phyloP scores from a whole-genome alignment of 2,888 invertebrate genomes.

The Deilephila elpenor region DNA sequence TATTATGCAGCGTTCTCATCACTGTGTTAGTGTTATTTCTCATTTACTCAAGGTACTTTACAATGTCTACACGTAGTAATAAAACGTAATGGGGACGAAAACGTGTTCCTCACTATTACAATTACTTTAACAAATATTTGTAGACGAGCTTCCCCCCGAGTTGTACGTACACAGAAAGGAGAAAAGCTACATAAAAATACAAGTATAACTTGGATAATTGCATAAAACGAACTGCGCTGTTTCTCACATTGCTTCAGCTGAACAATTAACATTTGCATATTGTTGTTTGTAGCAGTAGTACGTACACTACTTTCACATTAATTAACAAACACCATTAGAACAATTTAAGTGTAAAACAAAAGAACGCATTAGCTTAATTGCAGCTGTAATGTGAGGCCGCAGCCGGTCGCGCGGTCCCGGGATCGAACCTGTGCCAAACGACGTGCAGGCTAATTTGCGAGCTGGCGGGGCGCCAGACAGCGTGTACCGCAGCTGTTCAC shows the following conservation, averaged over 20 bases:
- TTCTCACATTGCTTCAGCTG: background rate
- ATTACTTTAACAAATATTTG: too few species aligned
- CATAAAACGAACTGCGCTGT: background rate
- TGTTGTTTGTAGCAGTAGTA: background rate
- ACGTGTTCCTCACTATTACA: too few species aligned
- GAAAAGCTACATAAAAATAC: too few species aligned
- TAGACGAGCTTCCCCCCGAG: too few species aligned
- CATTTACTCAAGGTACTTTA: too few species aligned
- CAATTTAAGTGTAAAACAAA: constrained; percentile 5
- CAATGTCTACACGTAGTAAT: too few species aligned
- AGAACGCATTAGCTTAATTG: constrained; percentile 19
- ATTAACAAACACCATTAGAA: constrained; percentile 13
- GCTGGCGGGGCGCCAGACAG: constrained; percentile 38
- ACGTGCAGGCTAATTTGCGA: constrained; percentile 26
- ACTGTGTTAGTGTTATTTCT: too few species aligned
- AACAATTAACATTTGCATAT: constrained; percentile 7
- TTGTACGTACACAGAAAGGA: too few species aligned
- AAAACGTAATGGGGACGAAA: too few species aligned
- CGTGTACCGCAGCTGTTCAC: constrained; percentile 32
- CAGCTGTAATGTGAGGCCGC: background rate
- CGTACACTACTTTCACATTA: background rate
- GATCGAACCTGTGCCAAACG: constrained; percentile 21
- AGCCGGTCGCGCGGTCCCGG: constrained; percentile 10
- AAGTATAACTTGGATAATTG: background rate
- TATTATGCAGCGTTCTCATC: too few species aligned